Evolutionary conservation across 2,888 invertebrate genomes (phyloP), one percentile per base, ranked within the genome.

Genomic region (Pterostichus niger): DNA sequence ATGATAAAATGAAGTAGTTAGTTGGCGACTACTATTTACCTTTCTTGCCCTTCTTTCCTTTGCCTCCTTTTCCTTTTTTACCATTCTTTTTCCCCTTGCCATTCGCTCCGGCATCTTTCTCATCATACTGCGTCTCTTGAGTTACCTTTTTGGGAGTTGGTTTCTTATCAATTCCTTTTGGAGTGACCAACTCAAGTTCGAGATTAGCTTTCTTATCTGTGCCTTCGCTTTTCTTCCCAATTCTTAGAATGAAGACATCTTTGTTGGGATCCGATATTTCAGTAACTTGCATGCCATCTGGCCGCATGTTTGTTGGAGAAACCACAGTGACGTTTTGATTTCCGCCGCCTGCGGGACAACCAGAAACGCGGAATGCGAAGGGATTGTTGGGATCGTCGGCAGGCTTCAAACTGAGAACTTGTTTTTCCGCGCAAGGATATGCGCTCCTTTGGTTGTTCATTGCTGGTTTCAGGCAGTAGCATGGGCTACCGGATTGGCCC

Each of bases 181-280:
- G 96, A 0, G 96, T 96, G 77, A 93, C 92, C 87, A 96, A 88
- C 86, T 96, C 95, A 85, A 96, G 91, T 91, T 96, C 92, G 88
- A 94, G 90, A 77, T 92, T 94, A 77, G 92, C 92, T 88, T 94
- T 94, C 89, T 95, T 95, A 84, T 93, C 93, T 59, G 92, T 92
- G 0, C 94, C 93, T 44, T 94, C 94, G 0, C 93, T 93, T 87
- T 95, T 95, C 87, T 95, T 95, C 0, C 95, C 96, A 82, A 96
- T 94, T 86, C 94, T 93, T 68, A 95, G 89, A 4, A 95, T 90
- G 85, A 95, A 95, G 0, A 95, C 92, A 86, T 95, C 95, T 86
- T 94, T 94, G 76, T 95, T 93, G 0, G 94, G 93, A 86, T 95
- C 94, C 0, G 93, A 88, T 4, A 93, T 89, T 86, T 93, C 93